phyloP scores from a whole-genome alignment of 1,140 invertebrate genomes.

The Ptiloglossa arizonensis region DNA sequence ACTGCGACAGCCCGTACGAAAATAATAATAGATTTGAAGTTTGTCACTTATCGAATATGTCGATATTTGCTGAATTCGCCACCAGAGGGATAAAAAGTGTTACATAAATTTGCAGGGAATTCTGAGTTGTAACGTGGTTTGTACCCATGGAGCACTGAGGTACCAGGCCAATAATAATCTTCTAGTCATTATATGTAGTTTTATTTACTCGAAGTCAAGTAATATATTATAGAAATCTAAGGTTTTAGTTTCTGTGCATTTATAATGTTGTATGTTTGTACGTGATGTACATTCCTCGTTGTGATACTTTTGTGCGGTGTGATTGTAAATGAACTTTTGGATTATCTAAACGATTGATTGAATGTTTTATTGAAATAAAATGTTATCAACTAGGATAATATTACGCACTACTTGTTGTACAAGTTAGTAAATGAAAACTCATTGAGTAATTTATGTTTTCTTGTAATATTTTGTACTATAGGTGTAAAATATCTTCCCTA shows the following conservation, averaged over 20 bases:
- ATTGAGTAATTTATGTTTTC: background rate
- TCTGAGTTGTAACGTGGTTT: too few relatives aligned
- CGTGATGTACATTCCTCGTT: too few relatives aligned
- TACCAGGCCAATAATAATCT: too few relatives aligned
- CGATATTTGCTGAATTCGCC: background rate
- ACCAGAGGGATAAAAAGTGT: background rate
- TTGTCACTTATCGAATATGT: background rate
- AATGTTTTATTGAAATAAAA: conserved; percentile 18
- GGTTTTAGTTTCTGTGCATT: too few relatives aligned
- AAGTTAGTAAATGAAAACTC: conserved; percentile 31
- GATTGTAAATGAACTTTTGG: background rate
- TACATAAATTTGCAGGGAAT: too few relatives aligned
- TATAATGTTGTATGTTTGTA: too few relatives aligned
- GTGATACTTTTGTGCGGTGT: too few relatives aligned
- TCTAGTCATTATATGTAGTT: too few relatives aligned
- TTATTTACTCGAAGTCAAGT: too few relatives aligned
- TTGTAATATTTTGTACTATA: background rate
- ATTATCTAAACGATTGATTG: background rate
- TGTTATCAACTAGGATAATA: background rate
- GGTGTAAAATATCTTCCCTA: background rate
- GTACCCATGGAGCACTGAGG: too few relatives aligned
- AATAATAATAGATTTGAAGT: conserved; percentile 21
- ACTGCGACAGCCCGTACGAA: background rate
- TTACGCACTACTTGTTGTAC: background rate
- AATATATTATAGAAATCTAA: too few relatives aligned